Conservation (phyloP, 1,140 invertebrate genomes). For the Oreohelix idahoensis region DNA sequence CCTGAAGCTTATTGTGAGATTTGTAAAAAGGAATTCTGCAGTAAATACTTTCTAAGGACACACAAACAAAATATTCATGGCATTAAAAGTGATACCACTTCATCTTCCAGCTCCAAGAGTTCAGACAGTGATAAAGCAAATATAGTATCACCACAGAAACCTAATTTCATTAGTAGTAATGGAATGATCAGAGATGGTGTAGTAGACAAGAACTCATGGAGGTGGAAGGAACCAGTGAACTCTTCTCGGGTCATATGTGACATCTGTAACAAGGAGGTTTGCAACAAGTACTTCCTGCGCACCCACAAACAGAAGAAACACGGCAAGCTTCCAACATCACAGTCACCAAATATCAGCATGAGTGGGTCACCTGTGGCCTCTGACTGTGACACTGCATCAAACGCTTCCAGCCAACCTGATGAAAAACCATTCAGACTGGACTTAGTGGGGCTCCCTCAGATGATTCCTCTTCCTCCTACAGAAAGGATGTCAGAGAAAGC, state of each 20-base stretch:
- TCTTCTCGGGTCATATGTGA: constrained; percentile 90
- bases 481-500: constrained; percentile 47
- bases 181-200: constrained; percentile 41
- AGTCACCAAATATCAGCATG: constrained; percentile 67
- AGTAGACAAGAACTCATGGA: constrained; percentile 59
- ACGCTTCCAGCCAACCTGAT: constrained; percentile 63
- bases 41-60: constrained; percentile 69
- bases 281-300: constrained; percentile 94
- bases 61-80: constrained; percentile 71
- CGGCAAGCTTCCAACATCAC: constrained; percentile 80
- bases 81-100: constrained; percentile 53
- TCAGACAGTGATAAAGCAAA: constrained; percentile 36
- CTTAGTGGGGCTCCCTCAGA: constrained; percentile 30
- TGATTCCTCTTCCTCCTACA: constrained; percentile 42
- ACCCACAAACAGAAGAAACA: constrained; percentile 97
- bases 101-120: constrained; percentile 21
- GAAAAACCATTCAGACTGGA: constrained; percentile 47
- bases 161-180: constrained; percentile 24
- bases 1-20: constrained; percentile 92
- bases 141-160: constrained; percentile 29
- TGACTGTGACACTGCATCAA: constrained; percentile 64
- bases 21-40: constrained; percentile 79
- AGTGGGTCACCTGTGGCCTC: constrained; percentile 74
- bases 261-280: constrained; percentile 97
- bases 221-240: constrained; percentile 76